Evolutionary conservation across 2,888 invertebrate genomes (phyloP).

Genomic region (Volucella inanis): DNA sequence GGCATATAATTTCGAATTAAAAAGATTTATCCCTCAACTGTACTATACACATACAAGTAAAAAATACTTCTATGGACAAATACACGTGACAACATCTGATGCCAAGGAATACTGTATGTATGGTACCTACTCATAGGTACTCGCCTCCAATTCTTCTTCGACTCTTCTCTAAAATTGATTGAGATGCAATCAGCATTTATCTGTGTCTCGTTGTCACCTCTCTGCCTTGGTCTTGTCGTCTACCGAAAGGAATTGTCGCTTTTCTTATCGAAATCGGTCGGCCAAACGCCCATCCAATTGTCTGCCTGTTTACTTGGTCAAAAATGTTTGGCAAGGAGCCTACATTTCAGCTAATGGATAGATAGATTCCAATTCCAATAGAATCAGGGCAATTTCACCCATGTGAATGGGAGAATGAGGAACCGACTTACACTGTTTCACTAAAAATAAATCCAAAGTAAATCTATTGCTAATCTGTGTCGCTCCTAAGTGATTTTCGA

Average conservation of each 20-base stretch:
- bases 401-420: constrained; percentile 54
- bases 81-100: constrained; percentile 39
- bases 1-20: constrained; percentile 66
- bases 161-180: constrained; percentile 36
- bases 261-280: constrained; percentile 53
- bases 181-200: constrained; percentile 69
- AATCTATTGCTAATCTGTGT: constrained; percentile 67
- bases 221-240: background rate
- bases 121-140: background rate
- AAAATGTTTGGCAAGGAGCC: constrained; percentile 49
- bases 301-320: constrained; percentile 62
- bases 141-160: no score
- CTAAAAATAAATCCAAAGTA: constrained; percentile 68
- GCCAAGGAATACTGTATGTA: constrained; percentile 28
- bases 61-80: no score
- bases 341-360: background rate
- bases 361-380: background rate
- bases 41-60: background rate
- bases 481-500: constrained; percentile 61
- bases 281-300: constrained; percentile 23
- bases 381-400: constrained; percentile 21
- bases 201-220: constrained; percentile 62
- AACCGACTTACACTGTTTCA: constrained; percentile 41
- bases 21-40: background rate
- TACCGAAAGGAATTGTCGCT: constrained; percentile 20